Evolutionary conservation across 1,140 invertebrate species (phyloP), one percentile per base, ranked within the genome.

Genomic region (Meteorus sp.): DNA sequence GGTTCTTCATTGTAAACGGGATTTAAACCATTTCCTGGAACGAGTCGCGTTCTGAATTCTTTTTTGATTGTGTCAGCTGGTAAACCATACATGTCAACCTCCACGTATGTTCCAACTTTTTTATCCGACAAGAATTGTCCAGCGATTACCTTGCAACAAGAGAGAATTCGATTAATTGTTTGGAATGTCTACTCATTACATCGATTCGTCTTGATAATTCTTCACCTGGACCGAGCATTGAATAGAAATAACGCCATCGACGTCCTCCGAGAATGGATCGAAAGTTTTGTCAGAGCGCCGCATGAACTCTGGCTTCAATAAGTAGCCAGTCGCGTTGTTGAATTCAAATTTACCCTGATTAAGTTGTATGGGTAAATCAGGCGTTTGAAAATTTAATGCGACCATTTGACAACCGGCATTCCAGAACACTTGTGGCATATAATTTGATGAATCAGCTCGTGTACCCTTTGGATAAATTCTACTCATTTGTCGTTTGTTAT

Each of bases 1-100:
- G 89, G 85, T 61, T 92, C 91, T 72, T 93, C 92, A 75, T 93
- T 91, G 81, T 89, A 94, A 66, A 87, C 88, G 55, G 85, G 92
- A 82, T 89, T 94, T 41, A 90, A 76, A 27, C 92, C 91, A 73
- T 94, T 94, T 35, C 81, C 85, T 2, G 91, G 90, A 9, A 94
- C 86, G 74, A 90, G 85, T 66, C 88, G 80, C 0, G 92, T 94
- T 31, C 88, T 81, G 72, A 92, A 93, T 78, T 94, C 92, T 67
- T 90, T 90, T 35, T 89, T 81, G 45, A 93, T 93, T 0, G 90
- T 93, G 69, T 92, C 90, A 2, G 90, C 90, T 1, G 91, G 89
- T 54, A 92, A 74, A 52, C 90, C 90, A 75, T 91, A 92, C 90
- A 92, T 92, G 71, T 92, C 90, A 9, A 92, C 90, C 73, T 93